These are phyloP conservation scores for Cerastoderma edule DNA, from an alignment of 2,888 invertebrate species.

Conservation along the genomic window DNA sequence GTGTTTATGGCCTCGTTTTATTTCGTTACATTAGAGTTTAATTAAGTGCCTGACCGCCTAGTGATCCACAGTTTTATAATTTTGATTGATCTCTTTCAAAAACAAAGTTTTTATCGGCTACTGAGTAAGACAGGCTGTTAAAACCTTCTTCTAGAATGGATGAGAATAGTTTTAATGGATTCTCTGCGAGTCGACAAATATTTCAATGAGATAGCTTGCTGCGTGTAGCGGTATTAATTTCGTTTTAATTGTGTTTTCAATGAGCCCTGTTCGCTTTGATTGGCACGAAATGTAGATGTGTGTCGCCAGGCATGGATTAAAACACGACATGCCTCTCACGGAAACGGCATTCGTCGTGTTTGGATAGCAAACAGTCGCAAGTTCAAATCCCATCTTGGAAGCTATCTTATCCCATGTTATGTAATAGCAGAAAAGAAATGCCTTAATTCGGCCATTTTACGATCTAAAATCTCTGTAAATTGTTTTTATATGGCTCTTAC, in stretches of 20 bases:
- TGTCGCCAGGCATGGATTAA: background rate
- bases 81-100: slow-evolving; percentile 43
- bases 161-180: slow-evolving; percentile 16
- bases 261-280: too few species aligned
- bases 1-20: slow-evolving; percentile 45
- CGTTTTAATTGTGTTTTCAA: slow-evolving; percentile 15
- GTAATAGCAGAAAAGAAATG: too few species aligned
- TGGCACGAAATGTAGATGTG: background rate
- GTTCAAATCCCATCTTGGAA: too few species aligned
- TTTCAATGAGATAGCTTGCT: background rate
- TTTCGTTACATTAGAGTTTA: slow-evolving; percentile 54
- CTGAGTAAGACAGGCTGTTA: slow-evolving; percentile 5
- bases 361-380: too few species aligned
- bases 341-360: too few species aligned
- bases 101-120: slow-evolving; percentile 28
- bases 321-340: too few species aligned
- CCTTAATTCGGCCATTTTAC: too few species aligned
- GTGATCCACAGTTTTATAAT: slow-evolving; percentile 35
- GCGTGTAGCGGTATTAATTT: background rate
- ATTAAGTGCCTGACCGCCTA: slow-evolving; percentile 41
- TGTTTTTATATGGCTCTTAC: too few species aligned
- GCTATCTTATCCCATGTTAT: too few species aligned
- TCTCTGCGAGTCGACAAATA: background rate
- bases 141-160: slow-evolving; percentile 25
- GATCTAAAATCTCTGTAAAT: too few species aligned